These are phyloP conservation scores for Sinohyriopsis cumingii DNA, from an alignment of 2,888 invertebrate genomes.

Conservation along the genomic window DNA sequence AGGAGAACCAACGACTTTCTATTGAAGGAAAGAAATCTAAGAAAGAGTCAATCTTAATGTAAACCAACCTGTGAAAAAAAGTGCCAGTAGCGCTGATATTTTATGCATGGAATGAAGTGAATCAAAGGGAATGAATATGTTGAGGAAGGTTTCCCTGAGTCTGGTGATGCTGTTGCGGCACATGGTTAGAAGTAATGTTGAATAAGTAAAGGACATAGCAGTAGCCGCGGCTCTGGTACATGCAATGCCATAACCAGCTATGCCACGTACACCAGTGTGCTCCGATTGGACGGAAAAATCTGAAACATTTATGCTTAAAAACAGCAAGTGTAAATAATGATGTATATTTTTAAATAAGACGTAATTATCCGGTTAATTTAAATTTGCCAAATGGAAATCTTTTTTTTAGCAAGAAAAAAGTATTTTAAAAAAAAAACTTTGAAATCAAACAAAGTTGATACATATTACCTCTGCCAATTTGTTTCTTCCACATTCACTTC, in stretches of 20 bases:
- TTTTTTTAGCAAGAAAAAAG: too few species aligned
- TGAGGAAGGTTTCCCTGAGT: constrained; percentile 76
- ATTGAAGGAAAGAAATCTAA: too few species aligned
- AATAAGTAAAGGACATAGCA: constrained; percentile 78
- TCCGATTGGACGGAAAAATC: constrained; percentile 77
- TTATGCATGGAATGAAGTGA: constrained; percentile 76
- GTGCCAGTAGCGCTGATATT: constrained; percentile 76
- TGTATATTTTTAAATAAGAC: too few species aligned
- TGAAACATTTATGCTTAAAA: constrained; percentile 39
- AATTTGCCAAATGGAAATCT: too few species aligned
- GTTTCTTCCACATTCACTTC: too few species aligned
- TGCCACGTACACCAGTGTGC: constrained; percentile 76
- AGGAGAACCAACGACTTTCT: too few species aligned
- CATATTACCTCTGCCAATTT: too few species aligned
- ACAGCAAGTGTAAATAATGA: too few species aligned
- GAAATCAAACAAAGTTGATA: too few species aligned
- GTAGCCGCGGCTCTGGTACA: constrained; percentile 78
- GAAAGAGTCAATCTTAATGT: too few species aligned
- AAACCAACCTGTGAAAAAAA: constrained; percentile 75
- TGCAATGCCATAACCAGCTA: constrained; percentile 77
- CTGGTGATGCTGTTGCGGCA: constrained; percentile 77
- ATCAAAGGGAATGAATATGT: constrained; percentile 77
- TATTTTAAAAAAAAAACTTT: too few species aligned
- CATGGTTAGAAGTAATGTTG: constrained; percentile 77
- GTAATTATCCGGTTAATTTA: too few species aligned